These are phyloP conservation scores for Epiperipatus broadwayi DNA, from an alignment of 2,888 invertebrate species.

Conservation along the genomic window DNA sequence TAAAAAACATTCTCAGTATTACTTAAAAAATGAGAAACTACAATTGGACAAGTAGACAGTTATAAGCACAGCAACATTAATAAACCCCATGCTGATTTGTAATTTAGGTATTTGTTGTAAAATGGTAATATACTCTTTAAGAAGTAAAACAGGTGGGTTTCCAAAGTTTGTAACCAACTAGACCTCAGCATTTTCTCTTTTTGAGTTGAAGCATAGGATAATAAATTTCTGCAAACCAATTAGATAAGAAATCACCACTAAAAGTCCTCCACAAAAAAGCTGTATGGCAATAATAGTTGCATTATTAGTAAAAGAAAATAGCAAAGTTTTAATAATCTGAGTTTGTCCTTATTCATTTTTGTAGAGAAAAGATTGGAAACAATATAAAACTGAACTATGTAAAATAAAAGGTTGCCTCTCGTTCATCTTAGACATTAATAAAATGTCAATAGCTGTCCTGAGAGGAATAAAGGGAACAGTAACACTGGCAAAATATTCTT, in stretches of 20 bases:
- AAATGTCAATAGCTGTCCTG: slow-evolving; percentile 75
- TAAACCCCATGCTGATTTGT: too few species aligned
- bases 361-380: slow-evolving; percentile 84
- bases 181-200: slow-evolving; percentile 82
- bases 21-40: slow-evolving; percentile 59
- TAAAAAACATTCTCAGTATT: slow-evolving; percentile 63
- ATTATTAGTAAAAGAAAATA: slow-evolving; percentile 65
- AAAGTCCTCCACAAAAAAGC: slow-evolving; percentile 80
- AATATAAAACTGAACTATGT: slow-evolving; percentile 86
- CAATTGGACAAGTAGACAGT: slow-evolving; percentile 60
- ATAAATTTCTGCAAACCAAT: slow-evolving; percentile 83
- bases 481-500: slow-evolving; percentile 69
- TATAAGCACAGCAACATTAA: slow-evolving; percentile 75
- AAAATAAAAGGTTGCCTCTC: slow-evolving; percentile 80
- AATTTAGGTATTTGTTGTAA: slow-evolving; percentile 47
- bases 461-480: slow-evolving; percentile 84
- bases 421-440: slow-evolving; percentile 95
- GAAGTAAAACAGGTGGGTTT: slow-evolving; percentile 62
- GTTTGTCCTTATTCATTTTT: slow-evolving; percentile 76
- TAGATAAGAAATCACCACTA: slow-evolving; percentile 63
- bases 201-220: slow-evolving; percentile 51
- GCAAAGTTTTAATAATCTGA: slow-evolving; percentile 67
- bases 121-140: slow-evolving; percentile 67
- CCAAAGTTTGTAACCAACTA: slow-evolving; percentile 65
- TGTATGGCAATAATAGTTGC: slow-evolving; percentile 50